Conservation (phyloP, 2,113 vertebrate species). For the Phoxinus phoxinus region DNA sequence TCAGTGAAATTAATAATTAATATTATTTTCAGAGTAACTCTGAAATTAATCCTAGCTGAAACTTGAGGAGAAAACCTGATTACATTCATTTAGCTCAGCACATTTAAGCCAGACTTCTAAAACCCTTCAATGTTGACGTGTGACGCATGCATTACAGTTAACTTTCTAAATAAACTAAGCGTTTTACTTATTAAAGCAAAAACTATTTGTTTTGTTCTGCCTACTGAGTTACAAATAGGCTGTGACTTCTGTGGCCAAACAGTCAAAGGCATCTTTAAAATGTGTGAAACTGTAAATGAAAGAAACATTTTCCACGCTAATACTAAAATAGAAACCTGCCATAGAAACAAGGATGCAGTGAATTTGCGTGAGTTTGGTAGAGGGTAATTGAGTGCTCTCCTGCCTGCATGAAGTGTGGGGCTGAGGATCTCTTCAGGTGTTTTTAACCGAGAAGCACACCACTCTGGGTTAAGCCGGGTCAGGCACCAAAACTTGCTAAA, state of each 20-base stretch:
- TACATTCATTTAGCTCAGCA: constrained; percentile 34
- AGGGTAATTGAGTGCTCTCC: constrained; percentile 27
- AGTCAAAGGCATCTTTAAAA: background rate
- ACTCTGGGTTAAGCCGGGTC: constrained; percentile 27
- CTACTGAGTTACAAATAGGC: background rate
- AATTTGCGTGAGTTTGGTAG: constrained; percentile 2
- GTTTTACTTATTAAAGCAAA: constrained; percentile 4
- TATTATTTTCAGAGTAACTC: constrained; percentile 25
- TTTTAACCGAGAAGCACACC: constrained; percentile 10
- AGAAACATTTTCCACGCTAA: background rate
- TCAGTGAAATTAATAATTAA: constrained; percentile 43
- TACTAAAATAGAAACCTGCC: constrained; percentile 13
- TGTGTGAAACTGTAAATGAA: constrained; percentile 8
- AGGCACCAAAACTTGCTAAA: constrained; percentile 38
- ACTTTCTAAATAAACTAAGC: background rate
- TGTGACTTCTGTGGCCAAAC: background rate
- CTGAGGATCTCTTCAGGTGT: constrained; percentile 24
- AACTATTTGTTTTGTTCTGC: background rate
- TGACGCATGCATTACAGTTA: background rate
- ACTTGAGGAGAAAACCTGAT: constrained; percentile 22
- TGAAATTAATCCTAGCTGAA: constrained; percentile 26
- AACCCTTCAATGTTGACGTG: constrained; percentile 16
- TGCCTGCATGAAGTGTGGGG: background rate
- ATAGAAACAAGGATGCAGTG: constrained; percentile 21
- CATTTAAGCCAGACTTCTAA: background rate